Evolutionary conservation across 2,113 vertebrate species (phyloP).

Genomic region (Pollimyrus isidori): DNA sequence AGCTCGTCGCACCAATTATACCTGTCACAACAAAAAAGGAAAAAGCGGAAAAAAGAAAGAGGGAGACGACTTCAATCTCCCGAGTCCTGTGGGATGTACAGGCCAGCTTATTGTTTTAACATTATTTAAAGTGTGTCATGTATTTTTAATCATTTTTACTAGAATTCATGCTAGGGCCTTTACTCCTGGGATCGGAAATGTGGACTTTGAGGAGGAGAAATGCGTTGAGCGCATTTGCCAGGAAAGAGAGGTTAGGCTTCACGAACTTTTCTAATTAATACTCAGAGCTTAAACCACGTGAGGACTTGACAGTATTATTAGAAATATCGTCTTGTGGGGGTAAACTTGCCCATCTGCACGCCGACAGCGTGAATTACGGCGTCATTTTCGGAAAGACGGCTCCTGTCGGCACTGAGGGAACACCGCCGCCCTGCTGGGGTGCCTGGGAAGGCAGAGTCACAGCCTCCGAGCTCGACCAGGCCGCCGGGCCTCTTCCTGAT

Average conservation of each 20-base stretch:
- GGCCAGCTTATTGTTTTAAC: conserved; percentile 56
- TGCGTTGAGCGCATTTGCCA: conserved; percentile 51
- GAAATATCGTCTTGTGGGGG: conserved; percentile 40
- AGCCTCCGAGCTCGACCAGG: background rate
- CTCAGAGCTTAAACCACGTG: conserved; percentile 37
- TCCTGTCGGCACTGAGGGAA: background rate
- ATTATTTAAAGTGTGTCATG: conserved; percentile 58
- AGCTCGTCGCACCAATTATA: conserved; percentile 58
- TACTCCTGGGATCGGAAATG: conserved; percentile 37
- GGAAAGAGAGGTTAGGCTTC: conserved; percentile 50
- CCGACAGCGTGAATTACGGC: conserved; percentile 38
- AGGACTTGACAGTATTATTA: conserved; percentile 53
- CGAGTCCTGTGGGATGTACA: conserved; percentile 44
- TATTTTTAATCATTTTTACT: conserved; percentile 58
- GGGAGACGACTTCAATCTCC: conserved; percentile 43
- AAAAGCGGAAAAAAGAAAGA: conserved; percentile 31
- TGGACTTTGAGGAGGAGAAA: conserved; percentile 40
- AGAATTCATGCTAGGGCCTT: conserved; percentile 34
- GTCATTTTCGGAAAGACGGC: conserved; percentile 11
- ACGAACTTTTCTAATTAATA: conserved; percentile 62
- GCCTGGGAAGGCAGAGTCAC: background rate
- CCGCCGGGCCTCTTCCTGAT: background rate
- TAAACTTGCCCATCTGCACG: conserved; percentile 38
- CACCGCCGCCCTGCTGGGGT: background rate
- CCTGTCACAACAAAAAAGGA: conserved; percentile 45